phyloP scores from a whole-genome alignment of 1,140 invertebrate genomes.

The Leptinotarsa texana region DNA sequence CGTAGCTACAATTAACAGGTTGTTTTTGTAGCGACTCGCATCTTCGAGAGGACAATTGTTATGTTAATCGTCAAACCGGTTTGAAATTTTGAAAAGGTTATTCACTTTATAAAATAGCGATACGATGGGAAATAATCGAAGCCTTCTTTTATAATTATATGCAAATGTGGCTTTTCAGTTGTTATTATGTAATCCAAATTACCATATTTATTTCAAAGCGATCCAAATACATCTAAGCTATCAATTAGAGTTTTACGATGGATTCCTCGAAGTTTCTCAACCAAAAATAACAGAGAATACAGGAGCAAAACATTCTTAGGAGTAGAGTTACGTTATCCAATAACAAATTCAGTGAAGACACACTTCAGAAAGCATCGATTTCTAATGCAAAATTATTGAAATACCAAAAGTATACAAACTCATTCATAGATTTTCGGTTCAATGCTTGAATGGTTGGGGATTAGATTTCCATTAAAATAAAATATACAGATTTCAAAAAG shows the following conservation, averaged over 20 bases:
- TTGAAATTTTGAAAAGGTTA: conserved; percentile 51
- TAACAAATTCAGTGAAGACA: not conserved
- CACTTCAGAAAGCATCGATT: not conserved
- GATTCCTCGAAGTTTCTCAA: conserved; percentile 17
- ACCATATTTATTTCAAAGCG: conserved; percentile 37
- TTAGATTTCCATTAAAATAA: too few relatives aligned
- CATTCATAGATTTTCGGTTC: too few relatives aligned
- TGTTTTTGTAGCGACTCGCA: conserved; percentile 47
- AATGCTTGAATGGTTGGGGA: too few relatives aligned
- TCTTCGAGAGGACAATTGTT: conserved; percentile 52
- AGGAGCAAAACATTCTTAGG: not conserved
- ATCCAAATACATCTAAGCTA: conserved; percentile 29
- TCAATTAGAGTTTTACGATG: conserved; percentile 27
- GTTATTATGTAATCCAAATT: conserved; percentile 42
- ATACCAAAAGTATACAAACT: too few relatives aligned
- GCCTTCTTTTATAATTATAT: conserved; percentile 39
- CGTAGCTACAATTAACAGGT: conserved; percentile 49
- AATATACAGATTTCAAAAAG: too few relatives aligned
- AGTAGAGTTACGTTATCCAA: not conserved
- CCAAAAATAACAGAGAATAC: conserved; percentile 9
- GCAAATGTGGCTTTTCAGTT: conserved; percentile 41
- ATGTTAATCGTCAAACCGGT: conserved; percentile 51
- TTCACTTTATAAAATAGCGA: conserved; percentile 49
- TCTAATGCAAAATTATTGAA: too few relatives aligned
- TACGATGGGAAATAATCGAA: conserved; percentile 44